Conservation (phyloP, 1,140 invertebrate species). For the Microplitis demolitor region DNA sequence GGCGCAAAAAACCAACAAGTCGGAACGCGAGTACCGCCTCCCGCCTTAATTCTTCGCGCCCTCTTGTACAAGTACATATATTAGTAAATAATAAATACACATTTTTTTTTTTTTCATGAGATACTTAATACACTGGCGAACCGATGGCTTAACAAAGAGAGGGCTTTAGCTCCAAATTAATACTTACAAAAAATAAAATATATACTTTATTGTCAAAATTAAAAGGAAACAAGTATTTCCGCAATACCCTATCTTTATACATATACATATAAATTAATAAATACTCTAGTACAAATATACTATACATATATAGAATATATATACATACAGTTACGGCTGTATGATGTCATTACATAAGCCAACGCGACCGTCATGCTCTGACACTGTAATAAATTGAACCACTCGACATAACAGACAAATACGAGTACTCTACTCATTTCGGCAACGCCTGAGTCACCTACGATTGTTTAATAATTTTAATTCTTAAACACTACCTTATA, state of each 20-base stretch:
- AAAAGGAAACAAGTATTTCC: not conserved
- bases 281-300: no score
- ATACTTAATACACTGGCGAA: no score
- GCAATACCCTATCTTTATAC: constrained; percentile 9
- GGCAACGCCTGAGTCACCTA: no score
- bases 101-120: no score
- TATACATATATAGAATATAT: constrained; percentile 17
- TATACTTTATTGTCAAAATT: no score
- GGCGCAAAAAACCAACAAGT: constrained; percentile 34
- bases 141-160: no score
- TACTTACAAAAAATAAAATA: no score
- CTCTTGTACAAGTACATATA: not conserved
- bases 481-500: not conserved
- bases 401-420: not conserved
- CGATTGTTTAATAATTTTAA: not conserved
- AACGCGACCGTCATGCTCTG: constrained; percentile 36
- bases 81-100: no score
- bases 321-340: not conserved
- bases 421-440: not conserved
- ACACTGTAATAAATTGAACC: constrained; percentile 44
- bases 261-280: not conserved
- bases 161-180: no score
- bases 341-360: not conserved
- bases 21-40: constrained; percentile 12
- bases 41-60: not conserved